Conservation (phyloP, 2,888 invertebrate species). For the Ophion ventricosus region DNA sequence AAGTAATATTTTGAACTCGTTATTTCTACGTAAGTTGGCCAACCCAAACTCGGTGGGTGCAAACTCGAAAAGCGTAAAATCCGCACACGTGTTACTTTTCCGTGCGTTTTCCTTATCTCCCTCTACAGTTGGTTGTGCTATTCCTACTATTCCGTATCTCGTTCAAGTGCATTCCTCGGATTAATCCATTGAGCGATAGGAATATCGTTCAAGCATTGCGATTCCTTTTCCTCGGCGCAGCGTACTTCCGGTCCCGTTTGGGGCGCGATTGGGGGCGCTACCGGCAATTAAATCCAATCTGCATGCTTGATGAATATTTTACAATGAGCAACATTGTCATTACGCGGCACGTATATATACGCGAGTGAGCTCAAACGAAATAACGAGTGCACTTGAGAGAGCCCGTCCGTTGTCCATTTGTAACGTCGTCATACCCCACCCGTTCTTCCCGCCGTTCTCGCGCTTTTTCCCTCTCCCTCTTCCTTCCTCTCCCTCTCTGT, state of each 20-base stretch:
- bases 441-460: slow-evolving; percentile 58
- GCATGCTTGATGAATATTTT: slow-evolving; percentile 45
- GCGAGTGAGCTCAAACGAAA: slow-evolving; percentile 11
- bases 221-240: not conserved
- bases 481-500: slow-evolving; percentile 42
- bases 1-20: slow-evolving; percentile 10
- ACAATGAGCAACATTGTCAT: slow-evolving; percentile 56
- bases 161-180: slow-evolving; percentile 32
- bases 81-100: slow-evolving; percentile 38
- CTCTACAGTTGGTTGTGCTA: not conserved
- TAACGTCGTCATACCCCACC: slow-evolving; percentile 53
- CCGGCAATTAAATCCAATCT: slow-evolving; percentile 60
- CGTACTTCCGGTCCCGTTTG: slow-evolving; percentile 6
- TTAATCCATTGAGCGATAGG: too few relatives aligned
- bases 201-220: slow-evolving; percentile 3
- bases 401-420: slow-evolving; percentile 24
- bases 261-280: slow-evolving; percentile 28
- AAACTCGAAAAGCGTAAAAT: slow-evolving; percentile 39
- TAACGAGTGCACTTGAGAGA: slow-evolving; percentile 55
- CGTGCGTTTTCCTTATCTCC: not conserved
- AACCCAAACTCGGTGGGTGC: not conserved
- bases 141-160: slow-evolving; percentile 6
- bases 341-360: not conserved
- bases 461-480: slow-evolving; percentile 57
- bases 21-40: slow-evolving; percentile 43